Evolutionary conservation across 2,113 vertebrate genomes (phyloP).

Genomic region (Clarias macrocephalus): DNA sequence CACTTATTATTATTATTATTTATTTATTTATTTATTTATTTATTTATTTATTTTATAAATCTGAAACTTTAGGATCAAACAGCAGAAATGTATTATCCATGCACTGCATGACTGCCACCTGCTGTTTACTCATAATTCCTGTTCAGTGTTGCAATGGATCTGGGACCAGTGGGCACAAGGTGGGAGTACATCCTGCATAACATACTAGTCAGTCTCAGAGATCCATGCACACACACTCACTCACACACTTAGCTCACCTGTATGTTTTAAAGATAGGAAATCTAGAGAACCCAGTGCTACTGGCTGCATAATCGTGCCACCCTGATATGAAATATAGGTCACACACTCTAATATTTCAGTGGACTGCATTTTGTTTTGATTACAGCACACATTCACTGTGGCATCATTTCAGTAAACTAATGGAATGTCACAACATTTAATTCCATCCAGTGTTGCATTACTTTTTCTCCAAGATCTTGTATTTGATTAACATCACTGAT

Average conservation of each 20-base stretch:
- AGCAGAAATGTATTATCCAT: neutral
- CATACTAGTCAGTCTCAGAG: neutral
- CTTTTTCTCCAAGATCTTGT: too few species aligned
- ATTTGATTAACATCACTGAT: too few species aligned
- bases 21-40: too few species aligned
- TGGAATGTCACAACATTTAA: too few species aligned
- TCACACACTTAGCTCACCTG: neutral
- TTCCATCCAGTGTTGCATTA: too few species aligned
- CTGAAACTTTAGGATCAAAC: neutral
- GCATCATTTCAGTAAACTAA: too few species aligned
- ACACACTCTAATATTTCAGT: too few species aligned
- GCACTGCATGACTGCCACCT: conserved; percentile 9
- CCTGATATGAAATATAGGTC: neutral
- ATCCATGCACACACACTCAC: neutral
- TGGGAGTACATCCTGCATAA: neutral
- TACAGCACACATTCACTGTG: too few species aligned
- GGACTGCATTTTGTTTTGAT: too few species aligned
- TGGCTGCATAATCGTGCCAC: neutral
- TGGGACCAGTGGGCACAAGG: neutral
- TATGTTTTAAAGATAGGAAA: too few species aligned
- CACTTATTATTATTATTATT: too few species aligned
- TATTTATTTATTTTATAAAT: neutral
- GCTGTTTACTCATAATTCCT: neutral
- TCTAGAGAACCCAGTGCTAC: neutral
- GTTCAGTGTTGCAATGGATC: neutral